Percentiles rank a stretch among this genome's conserved stretches.
Conservation (phyloP, 2,797 vertebrate species). For the Taeniopygia guttata region DNA sequence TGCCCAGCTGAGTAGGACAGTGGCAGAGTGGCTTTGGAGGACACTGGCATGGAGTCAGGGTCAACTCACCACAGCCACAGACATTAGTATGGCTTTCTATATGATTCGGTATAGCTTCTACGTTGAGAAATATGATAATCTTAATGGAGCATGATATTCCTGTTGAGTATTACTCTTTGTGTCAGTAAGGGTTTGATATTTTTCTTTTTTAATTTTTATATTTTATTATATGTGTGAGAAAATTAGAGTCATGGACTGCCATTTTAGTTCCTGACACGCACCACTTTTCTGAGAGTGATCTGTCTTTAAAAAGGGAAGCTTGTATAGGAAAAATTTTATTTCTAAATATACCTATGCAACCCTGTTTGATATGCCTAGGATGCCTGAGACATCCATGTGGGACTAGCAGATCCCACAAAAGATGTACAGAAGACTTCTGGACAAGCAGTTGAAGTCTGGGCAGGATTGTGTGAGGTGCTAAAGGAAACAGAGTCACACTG, state of each 20-base stretch:
- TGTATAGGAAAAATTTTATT: neutral
- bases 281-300: neutral
- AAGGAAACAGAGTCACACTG: neutral
- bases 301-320: neutral
- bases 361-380: neutral
- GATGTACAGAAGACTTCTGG: neutral
- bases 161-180: neutral
- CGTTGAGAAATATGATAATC: neutral
- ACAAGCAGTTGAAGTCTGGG: neutral
- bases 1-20: neutral
- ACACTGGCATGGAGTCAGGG: neutral
- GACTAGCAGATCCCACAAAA: neutral
- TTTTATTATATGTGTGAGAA: neutral
- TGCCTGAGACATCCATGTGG: neutral
- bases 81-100: neutral
- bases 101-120: neutral
- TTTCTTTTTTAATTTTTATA: neutral
- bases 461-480: neutral
- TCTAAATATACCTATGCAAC: neutral
- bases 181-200: neutral
- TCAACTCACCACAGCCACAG: neutral
- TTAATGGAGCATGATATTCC: neutral
- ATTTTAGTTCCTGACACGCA: neutral
- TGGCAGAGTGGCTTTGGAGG: neutral
- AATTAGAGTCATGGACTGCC: neutral